Base-by-base conservation (phyloP, 2,113 vertebrate species). In the Brachypteracias leptosomus region DNA sequence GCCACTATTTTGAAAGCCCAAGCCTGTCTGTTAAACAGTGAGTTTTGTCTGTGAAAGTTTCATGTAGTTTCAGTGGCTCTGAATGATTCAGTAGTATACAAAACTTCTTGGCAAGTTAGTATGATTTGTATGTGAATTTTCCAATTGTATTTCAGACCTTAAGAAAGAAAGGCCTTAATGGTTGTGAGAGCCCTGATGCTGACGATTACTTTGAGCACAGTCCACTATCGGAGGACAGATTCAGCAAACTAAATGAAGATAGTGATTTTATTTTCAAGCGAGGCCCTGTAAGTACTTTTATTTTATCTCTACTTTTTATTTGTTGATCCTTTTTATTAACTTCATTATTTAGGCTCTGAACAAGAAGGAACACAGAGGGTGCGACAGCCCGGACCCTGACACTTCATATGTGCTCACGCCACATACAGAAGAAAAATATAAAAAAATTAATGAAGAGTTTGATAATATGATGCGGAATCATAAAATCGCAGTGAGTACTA, bases 381-480 rank as follows among this genome's bases (percentile, higher is more conserved):
- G 99, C 98, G 99, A 99, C 99, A 99, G 99, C 98, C 99, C 99
- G 97, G 99, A 99, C 98, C 99, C 99, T 89, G 99, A 99, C 95
- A 98, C 99, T 98, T 99, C 99, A 98, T 99, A 99, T 99, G 99
- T 99, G 98, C 99, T 99, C 98, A 99, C 99, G 97, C 99, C 99
- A 98, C 99, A 99, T 98, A 99, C 99, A 97, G 99, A 99, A 98
- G 99, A 99, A 98, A 99, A 99, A 98, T 99, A 99, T 99, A 99
- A 99, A 99, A 99, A 99, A 99, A 99, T 99, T 98, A 99, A 99
- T 99, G 99, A 99, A 98, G 99, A 99, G 97, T 99, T 99, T 99
- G 99, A 99, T 99, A 99, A 99, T 99, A 99, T 99, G 99, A 99
- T 99, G 99, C 98, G 99, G 99, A 99, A 99, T 99, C 99, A 99